These are phyloP conservation scores for Drosophila birchii DNA, from an alignment of 2,888 invertebrate genomes.

Conservation along the genomic window DNA sequence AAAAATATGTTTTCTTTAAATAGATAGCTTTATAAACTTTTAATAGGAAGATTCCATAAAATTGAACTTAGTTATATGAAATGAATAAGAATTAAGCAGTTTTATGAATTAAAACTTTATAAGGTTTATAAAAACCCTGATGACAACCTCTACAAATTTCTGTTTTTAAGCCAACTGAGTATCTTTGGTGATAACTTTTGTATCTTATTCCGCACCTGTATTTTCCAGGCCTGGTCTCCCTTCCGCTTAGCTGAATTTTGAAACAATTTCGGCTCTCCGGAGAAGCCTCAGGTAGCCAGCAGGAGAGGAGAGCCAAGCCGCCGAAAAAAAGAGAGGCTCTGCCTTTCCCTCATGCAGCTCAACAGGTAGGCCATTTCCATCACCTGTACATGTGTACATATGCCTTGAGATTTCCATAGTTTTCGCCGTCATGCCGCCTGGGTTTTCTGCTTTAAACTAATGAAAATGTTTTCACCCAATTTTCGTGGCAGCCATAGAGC, in stretches of 20 bases:
- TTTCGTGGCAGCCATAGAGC: slow-evolving; percentile 6
- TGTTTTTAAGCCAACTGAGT: too few species aligned
- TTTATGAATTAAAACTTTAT: not conserved
- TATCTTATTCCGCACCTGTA: slow-evolving; percentile 9
- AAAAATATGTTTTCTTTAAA: not conserved
- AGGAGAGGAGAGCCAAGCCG: not conserved
- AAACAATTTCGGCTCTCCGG: slow-evolving; percentile 42
- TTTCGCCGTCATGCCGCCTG: slow-evolving; percentile 24
- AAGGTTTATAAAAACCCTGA: too few species aligned
- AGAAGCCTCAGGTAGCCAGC: slow-evolving; percentile 24
- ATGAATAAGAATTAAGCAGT: not conserved
- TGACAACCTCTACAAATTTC: too few species aligned
- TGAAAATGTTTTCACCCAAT: slow-evolving; percentile 37
- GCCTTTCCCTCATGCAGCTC: not conserved
- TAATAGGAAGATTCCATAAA: not conserved
- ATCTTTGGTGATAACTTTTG: not conserved
- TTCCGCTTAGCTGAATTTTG: slow-evolving; percentile 29
- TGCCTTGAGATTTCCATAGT: slow-evolving; percentile 19
- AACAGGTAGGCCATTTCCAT: slow-evolving; percentile 54
- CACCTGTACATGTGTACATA: not conserved
- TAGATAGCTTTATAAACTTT: too few species aligned
- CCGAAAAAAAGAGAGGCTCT: slow-evolving; percentile 22
- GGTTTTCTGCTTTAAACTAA: slow-evolving; percentile 18
- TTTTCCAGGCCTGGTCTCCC: not conserved
- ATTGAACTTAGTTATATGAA: too few species aligned